Percentiles rank a stretch among this genome's conserved stretches.
phyloP scores from a whole-genome alignment of 1,140 invertebrate species.

The Drosophila kurseongensis region DNA sequence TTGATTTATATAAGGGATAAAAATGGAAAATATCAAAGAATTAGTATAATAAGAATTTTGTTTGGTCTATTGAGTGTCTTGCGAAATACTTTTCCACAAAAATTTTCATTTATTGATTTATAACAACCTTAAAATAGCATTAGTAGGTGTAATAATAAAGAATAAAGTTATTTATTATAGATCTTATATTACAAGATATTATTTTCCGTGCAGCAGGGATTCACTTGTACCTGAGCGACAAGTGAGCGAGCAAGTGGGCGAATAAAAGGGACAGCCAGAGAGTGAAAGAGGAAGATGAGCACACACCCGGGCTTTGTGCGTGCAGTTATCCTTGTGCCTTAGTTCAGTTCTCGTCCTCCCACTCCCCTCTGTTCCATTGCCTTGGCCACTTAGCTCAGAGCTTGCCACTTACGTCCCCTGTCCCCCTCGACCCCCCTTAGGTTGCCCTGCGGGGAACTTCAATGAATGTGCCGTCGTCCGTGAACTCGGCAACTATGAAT shows the following conservation, averaged over 20 bases:
- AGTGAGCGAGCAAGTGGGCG: too few species aligned
- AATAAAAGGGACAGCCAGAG: neutral
- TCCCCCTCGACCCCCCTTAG: neutral
- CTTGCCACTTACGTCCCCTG: constrained; percentile 41
- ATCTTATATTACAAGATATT: neutral
- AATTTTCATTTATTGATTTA: too few species aligned
- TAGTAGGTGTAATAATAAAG: too few species aligned
- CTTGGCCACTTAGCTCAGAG: constrained; percentile 37
- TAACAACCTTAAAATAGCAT: too few species aligned
- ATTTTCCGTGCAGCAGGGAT: constrained; percentile 6
- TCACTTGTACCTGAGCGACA: too few species aligned
- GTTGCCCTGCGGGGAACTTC: constrained; percentile 59
- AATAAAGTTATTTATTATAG: too few species aligned
- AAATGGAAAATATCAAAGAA: too few species aligned
- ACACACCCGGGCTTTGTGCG: constrained; percentile 19
- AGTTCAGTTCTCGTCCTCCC: neutral
- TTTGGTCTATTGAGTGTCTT: too few species aligned
- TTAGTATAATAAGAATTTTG: too few species aligned
- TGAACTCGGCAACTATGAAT: constrained; percentile 71
- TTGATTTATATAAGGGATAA: too few species aligned
- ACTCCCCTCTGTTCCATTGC: neutral
- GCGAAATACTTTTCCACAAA: too few species aligned
- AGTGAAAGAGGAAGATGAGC: constrained; percentile 4
- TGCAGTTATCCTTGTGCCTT: constrained; percentile 2
- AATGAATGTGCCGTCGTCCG: constrained; percentile 68